Evolutionary conservation across 2,888 invertebrate species (phyloP), one percentile per base, ranked within the genome.

Genomic region (Eristalis arbustorum): DNA sequence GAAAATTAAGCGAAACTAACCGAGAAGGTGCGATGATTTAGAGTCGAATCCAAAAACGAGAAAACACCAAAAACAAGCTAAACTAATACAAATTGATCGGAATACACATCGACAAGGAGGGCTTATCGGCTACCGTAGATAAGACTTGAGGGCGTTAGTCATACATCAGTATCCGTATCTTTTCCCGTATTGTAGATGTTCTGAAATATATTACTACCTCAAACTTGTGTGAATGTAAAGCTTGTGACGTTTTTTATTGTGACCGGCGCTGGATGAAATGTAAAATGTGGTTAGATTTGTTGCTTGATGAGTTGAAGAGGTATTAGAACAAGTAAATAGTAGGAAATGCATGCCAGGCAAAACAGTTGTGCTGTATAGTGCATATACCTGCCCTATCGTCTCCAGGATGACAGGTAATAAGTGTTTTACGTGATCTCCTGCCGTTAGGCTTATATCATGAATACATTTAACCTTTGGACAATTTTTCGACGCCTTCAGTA

Each of bases 1-100:
- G 79, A 91, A 90, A 67, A 91, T 91, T 13, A 92, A 92, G 81
- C 88, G 77, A 40, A 89, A 84, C 66, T 73, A 75, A n/a, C 1
- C 11, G 23, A 42, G 25, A n/a, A n/a, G n/a, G n/a, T n/a, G n/a
- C n/a, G n/a, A n/a, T n/a, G n/a, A 67, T 2, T 28, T n/a, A 25
- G 37, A 25, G 13, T 25, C 23, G 2, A n/a, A 18, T n/a, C 6
- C 10, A 1, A 31, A 22, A 64, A 37, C 37, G 14, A 42, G 22
- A 63, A 49, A 18, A 18, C n/a, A 18, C 5, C n/a, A 8, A 8
- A 49, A 49, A 8, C 49, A 8, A 49, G 18, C 6, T 10, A 2
- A 18, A 49, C 49, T 18, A 49, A 18, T 18, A 22, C 3, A 5
- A 8, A 49, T 18, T 49, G 49, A 49, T 49, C n/a, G 49, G 49